Evolutionary conservation across 1,140 invertebrate species (phyloP), one percentile per base, ranked within the genome.

Genomic region (Drosophila lowei): DNA sequence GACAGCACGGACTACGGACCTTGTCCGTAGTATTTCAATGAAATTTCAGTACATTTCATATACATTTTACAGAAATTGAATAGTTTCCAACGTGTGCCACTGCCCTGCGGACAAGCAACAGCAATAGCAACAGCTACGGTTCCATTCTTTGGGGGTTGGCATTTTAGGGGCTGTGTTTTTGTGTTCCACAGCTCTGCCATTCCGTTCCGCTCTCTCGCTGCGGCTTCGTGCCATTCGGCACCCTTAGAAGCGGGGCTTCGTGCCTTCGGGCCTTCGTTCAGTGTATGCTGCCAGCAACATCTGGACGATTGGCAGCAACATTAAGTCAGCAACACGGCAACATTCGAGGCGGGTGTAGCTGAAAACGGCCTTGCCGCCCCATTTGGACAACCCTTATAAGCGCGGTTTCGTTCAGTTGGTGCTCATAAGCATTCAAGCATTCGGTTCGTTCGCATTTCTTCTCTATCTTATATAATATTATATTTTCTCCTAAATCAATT

Each of bases 391-490:
- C 79, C 77, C 89, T 89, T 91, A 91, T 91, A 91, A 91, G 89
- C 75, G 71, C 58, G 63, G 60, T 62, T 57, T 89, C 80, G 66
- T 70, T 50, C 43, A 48, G 70, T 59, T 42, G 38, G 43, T 49
- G 72, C 80, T 91, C 90, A 91, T 91, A 91, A 91, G 81, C 90
- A 91, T 91, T 89, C 89, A 91, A 91, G 90, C 88, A 89, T 91
- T 91, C 90, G 90, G 90, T 91, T 91, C 90, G 90, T 91, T 91
- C 90, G 90, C 90, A 91, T 91, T 91, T 91, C 90, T 91, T 88
- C 90, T 91, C 90, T 91, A 90, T 91, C 90, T 91, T 91, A 90
- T 89, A 91, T 90, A 91, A 90, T 89, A 91, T 89, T 91, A 90
- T 91, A 91, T 90, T 85, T 86, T 85, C 81, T 90, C 86, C 79